Evolutionary conservation across 1,140 invertebrate species (phyloP), one percentile per base, ranked within the genome.

Genomic region (Vanessa tameamea): DNA sequence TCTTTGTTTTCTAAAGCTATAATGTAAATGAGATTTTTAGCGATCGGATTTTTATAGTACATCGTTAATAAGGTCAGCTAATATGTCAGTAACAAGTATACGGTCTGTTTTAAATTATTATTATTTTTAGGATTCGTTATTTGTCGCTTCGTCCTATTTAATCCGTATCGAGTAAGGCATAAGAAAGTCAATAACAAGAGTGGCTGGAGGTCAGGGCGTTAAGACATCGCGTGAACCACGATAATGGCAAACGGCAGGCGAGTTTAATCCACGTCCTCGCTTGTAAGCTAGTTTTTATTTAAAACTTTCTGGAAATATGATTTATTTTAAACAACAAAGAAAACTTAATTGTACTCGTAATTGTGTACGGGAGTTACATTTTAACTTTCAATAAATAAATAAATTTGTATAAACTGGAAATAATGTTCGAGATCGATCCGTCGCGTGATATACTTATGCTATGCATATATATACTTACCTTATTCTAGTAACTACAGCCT

Each of bases 181-280:
- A 83, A 73, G 79, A 84, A 90, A 88, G 83, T 88, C 85, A 86
- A 90, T 88, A 88, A 79, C 75, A 83, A 82, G 80, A 82, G 70
- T 68, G 77, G 71, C 66, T 81, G 76, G 82, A 87, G 87, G 88
- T 88, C 85, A 87, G 72, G 78, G 81, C 81, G 79, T 76, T 72
- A 82, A 87, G 82, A 86, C 79, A 80, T 89, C 81, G 87, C 87
- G 86, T 88, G 87, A 82, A 87, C 73, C 31, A 71, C 73, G 51
- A 61, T 88, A 86, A 84, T 82, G 71, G 83, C 78, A 72, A 77
- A 64, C 64, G 78, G 77, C 83, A 85, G 81, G 85, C 85, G 78
- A 87, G 71, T 82, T 73, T 75, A 83, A 84, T 77, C 80, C 75
- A 65, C 78, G 79, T 80, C 82, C 82, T 87, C 76, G 82, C 73